Base-by-base conservation (phyloP, 2,113 vertebrate genomes). In the Pangasianodon hypophthalmus region DNA sequence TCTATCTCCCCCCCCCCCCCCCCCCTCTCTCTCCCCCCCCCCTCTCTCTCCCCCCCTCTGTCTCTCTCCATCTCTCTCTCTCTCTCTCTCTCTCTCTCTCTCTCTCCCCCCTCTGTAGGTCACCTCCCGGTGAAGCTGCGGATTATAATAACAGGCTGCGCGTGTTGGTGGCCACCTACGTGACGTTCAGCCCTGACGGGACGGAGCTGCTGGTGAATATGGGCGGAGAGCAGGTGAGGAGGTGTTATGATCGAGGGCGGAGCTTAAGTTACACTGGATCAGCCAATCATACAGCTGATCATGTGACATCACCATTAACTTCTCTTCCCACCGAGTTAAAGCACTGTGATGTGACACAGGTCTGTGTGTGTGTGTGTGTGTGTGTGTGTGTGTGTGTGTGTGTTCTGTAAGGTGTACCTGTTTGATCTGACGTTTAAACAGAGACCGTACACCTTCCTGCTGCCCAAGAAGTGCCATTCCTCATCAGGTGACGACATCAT, bases 161-260 rank as follows among this genome's bases (percentile, higher is more conserved):
- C 88, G 98, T 99, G 37, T 94, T 99, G 94, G 98, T 99, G 88
- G 98, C 98, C 91, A 99, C 98, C 0, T 99, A 99, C 0, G 98
- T 99, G 92, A 98, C 98, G 80, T 99, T 99, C 95, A 99, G 98
- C 92, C 98, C 98, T 2, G 98, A 98, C 46, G 98, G 98, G 92
- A 99, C 98, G 0, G 98, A 99, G 95, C 96, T 99, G 82, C 94
- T 99, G 4, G 98, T 99, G 91, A 99, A 99, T 95, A 99, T 99
- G 98, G 98, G 98, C 58, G 98, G 98, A 48, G 98, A 99, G 92
- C 98, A 99, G 98, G 98, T 99, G 93, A 90, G 4, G 54, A 11
- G 82, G 32, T 14, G 21, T 26, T 41, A 6, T 24, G 50, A 21
- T 21, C 4, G 6, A 24, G 54, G 81, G 77, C 77, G 26, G 77